Conservation (phyloP, 2,113 vertebrate species). For the Aspiorhynchus laticeps region DNA sequence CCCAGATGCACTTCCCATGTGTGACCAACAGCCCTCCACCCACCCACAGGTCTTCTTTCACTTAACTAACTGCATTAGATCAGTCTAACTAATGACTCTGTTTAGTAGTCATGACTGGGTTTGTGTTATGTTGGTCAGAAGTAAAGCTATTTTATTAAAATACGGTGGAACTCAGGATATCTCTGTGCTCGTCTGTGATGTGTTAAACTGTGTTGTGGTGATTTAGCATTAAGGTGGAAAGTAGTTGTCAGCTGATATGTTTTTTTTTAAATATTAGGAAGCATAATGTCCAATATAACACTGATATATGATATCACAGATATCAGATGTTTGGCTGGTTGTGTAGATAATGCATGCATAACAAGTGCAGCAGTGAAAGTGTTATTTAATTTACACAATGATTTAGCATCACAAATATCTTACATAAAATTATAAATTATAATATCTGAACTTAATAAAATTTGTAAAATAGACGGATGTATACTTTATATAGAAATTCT, state of each 20-base stretch:
- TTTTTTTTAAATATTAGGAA: neutral
- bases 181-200: neutral
- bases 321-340: neutral
- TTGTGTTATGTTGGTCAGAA: neutral
- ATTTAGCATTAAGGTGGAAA: too few species aligned
- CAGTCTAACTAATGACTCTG: neutral
- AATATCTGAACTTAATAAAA: too few species aligned
- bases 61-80: neutral
- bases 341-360: neutral
- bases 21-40: neutral
- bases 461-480: too few species aligned
- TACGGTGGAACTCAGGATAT: neutral
- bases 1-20: neutral
- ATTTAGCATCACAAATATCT: too few species aligned
- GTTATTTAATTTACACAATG: too few species aligned
- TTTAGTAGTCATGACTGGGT: neutral
- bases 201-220: too few species aligned
- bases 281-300: neutral
- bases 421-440: too few species aligned
- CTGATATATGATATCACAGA: neutral
- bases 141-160: neutral
- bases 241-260: neutral
- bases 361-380: too few species aligned
- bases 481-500: neutral
- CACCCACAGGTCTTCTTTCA: constrained; percentile 2